Evolutionary conservation across 2,113 vertebrate species (phyloP).

Genomic region (Ammodytes dubius): DNA sequence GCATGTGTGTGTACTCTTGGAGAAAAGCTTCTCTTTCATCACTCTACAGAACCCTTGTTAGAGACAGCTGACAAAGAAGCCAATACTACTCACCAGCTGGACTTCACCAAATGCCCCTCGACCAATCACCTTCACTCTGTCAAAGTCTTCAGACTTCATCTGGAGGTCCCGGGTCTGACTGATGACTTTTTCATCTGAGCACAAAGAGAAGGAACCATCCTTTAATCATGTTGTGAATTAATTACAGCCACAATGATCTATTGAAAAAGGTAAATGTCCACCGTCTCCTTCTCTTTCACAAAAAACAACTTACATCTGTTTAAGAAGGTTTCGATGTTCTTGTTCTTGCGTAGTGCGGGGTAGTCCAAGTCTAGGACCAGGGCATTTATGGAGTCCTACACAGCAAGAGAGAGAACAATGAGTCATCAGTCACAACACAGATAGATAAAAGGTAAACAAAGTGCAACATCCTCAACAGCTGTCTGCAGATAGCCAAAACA

Average conservation of each 20-base stretch:
- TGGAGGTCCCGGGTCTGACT: constrained; percentile 91
- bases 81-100: constrained; percentile 93
- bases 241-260: not conserved
- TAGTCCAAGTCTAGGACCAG: constrained; percentile 97
- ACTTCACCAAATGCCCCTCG: constrained; percentile 99
- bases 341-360: constrained; percentile 98
- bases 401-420: constrained; percentile 34
- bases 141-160: constrained; percentile 99
- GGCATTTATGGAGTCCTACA: constrained; percentile 96
- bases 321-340: constrained; percentile 98
- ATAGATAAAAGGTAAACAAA: not conserved
- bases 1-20: not conserved
- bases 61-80: not conserved
- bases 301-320: constrained; percentile 94
- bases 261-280: too few species aligned
- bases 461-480: not conserved
- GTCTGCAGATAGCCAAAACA: not conserved
- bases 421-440: not conserved
- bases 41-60: not conserved
- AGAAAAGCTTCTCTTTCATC: not conserved
- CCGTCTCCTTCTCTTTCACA: not conserved
- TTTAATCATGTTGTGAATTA: not conserved
- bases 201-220: not conserved
- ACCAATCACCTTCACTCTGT: constrained; percentile 98
- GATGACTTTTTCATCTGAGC: constrained; percentile 94